These are phyloP conservation scores for Macrosteles quadrilineatus DNA, from an alignment of 1,140 invertebrate genomes.

Conservation along the genomic window DNA sequence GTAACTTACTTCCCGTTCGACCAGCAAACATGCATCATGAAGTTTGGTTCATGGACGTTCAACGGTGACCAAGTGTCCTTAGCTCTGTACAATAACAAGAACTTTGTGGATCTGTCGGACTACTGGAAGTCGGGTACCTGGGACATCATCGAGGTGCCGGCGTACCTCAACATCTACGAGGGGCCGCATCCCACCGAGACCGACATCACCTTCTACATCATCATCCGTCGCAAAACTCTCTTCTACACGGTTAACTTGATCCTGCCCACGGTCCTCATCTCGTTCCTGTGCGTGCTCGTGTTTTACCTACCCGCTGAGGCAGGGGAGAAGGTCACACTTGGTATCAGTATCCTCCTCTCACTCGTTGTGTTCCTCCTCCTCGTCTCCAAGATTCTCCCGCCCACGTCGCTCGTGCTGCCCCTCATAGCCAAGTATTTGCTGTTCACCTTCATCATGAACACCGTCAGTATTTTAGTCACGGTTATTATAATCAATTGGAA, in stretches of 20 bases:
- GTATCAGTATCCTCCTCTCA: constrained; percentile 98
- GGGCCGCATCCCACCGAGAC: constrained; percentile 84
- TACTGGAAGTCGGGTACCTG: constrained; percentile 44
- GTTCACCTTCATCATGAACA: constrained; percentile 99
- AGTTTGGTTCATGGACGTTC: constrained; percentile 99
- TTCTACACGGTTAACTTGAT: constrained; percentile 99
- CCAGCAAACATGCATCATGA: constrained; percentile 98
- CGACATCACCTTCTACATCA: constrained; percentile 97
- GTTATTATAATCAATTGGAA: constrained; percentile 99
- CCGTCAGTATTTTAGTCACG: constrained; percentile 97
- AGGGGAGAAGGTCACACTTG: constrained; percentile 93
- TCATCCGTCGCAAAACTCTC: constrained; percentile 94
- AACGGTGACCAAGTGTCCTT: constrained; percentile 96
- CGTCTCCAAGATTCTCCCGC: constrained; percentile 98
- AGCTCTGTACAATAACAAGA: constrained; percentile 53
- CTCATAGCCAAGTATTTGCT: constrained; percentile 98
- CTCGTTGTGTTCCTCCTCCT: constrained; percentile 98
- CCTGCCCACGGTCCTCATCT: constrained; percentile 96
- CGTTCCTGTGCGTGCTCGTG: constrained; percentile 96
- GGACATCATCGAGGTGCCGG: constrained; percentile 68
- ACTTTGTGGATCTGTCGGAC: constrained; percentile 44
- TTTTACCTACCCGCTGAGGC: constrained; percentile 97
- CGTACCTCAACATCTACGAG: constrained; percentile 86
- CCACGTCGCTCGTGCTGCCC: constrained; percentile 92
- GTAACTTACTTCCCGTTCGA: constrained; percentile 99